phyloP scores from a whole-genome alignment of 2,113 vertebrate genomes.

The Oncorhynchus mykiss region DNA sequence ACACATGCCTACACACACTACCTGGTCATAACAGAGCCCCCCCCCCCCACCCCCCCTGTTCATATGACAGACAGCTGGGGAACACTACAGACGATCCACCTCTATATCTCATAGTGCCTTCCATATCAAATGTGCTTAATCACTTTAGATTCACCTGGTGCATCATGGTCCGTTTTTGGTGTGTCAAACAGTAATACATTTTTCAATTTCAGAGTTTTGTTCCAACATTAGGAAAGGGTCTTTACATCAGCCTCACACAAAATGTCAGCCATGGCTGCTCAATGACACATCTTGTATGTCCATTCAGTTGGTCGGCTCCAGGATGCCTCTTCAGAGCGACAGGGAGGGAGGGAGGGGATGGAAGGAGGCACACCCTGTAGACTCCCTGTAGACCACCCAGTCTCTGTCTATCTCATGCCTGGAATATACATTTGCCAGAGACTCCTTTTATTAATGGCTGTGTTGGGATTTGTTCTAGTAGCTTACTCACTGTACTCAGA shows the following conservation, averaged over 20 bases:
- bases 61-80: neutral
- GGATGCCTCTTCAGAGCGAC: neutral
- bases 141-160: slow-evolving; percentile 39
- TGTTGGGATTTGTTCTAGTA: slow-evolving; percentile 24
- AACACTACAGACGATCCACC: slow-evolving; percentile 27
- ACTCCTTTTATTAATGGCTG: slow-evolving; percentile 18
- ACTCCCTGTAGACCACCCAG: slow-evolving; percentile 2
- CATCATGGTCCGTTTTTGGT: slow-evolving; percentile 63
- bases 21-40: slow-evolving; percentile 52
- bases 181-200: slow-evolving; percentile 45
- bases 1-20: slow-evolving; percentile 8
- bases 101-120: slow-evolving; percentile 56
- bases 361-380: neutral
- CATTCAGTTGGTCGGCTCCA: neutral
- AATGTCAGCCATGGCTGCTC: neutral
- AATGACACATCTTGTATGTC: neutral
- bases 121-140: slow-evolving; percentile 58
- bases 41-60: neutral
- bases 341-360: neutral
- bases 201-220: slow-evolving; percentile 27
- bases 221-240: neutral
- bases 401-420: neutral
- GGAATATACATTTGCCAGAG: slow-evolving; percentile 11
- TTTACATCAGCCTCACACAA: neutral
- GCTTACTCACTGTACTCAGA: slow-evolving; percentile 35